These are phyloP conservation scores for Branchinecta lynchi DNA, from an alignment of 1,140 invertebrate genomes.

Conservation along the genomic window DNA sequence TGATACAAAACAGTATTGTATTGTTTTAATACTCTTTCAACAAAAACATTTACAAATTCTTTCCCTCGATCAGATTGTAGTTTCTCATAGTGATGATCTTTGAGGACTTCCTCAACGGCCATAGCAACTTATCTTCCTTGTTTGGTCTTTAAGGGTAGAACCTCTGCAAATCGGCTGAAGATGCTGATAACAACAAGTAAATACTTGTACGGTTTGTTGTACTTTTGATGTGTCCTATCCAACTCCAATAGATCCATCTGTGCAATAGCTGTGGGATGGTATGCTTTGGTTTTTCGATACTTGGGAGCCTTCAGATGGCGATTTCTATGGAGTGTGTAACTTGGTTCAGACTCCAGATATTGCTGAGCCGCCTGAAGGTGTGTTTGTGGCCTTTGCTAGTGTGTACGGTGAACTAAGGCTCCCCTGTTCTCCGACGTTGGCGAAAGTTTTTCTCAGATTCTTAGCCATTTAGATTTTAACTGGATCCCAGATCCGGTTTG, in stretches of 20 bases:
- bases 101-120: background rate
- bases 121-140: background rate
- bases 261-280: background rate
- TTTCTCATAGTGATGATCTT: background rate
- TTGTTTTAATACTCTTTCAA: background rate
- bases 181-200: background rate
- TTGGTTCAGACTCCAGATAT: background rate
- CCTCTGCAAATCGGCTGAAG: background rate
- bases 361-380: background rate
- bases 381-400: background rate
- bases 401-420: background rate
- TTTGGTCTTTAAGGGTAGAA: background rate
- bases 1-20: background rate
- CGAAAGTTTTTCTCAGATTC: background rate
- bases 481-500: background rate
- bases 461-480: background rate
- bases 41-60: background rate
- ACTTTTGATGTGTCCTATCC: background rate
- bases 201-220: background rate
- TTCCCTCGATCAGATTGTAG: background rate
- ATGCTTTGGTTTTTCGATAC: background rate
- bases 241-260: background rate
- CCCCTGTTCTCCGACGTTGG: background rate
- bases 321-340: background rate
- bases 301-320: background rate